Evolutionary conservation across 1,140 invertebrate species (phyloP), one percentile per base, ranked within the genome.

Genomic region (Drosophila malerkotliana): DNA sequence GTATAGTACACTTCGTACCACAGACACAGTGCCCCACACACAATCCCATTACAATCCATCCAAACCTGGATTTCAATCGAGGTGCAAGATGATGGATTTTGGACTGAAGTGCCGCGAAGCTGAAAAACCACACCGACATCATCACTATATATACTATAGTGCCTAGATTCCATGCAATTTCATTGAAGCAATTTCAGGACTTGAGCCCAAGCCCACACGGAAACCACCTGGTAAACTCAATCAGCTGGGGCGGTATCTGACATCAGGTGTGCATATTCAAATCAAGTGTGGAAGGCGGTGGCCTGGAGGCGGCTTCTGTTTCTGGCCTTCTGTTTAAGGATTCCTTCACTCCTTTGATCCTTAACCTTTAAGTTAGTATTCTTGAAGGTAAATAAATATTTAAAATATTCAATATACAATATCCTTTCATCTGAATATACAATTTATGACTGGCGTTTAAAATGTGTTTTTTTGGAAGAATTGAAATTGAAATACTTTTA

Each of bases 181-280:
- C 37, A 56, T 63, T 56, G 62, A 68, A 48, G 51, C 49, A 55
- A 56, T 41, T 68, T 37, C 41, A 24, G 39, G 61, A 34, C 24
- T 28, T 32, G 9, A 37, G 14, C 39, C 9, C 9, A n/a, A 32
- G 3, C 28, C 10, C 6, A 5, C 12, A 15, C n/a, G 26, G 15
- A 32, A 37, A 37, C 4, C 34, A 2, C 30, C 63, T 56, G 63
- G 66, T 68, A 68, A 69, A 69, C 66, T 56, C 66, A 69, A 69
- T 69, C 49, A 69, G 32, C 51, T 2, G 24, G 14, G 44, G 15
- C 47, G 66, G 63, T 39, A 68, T 51, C 66, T 30, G 51, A 48
- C 66, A 55, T 69, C 63, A 69, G 49, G 41, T 68, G 32, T 34
- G 64, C 41, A 56, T 56, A 69, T 69, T 37, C 63, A 69, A 69